Evolutionary conservation across 2,888 invertebrate genomes (phyloP).

Genomic region (Andrena marginata): DNA sequence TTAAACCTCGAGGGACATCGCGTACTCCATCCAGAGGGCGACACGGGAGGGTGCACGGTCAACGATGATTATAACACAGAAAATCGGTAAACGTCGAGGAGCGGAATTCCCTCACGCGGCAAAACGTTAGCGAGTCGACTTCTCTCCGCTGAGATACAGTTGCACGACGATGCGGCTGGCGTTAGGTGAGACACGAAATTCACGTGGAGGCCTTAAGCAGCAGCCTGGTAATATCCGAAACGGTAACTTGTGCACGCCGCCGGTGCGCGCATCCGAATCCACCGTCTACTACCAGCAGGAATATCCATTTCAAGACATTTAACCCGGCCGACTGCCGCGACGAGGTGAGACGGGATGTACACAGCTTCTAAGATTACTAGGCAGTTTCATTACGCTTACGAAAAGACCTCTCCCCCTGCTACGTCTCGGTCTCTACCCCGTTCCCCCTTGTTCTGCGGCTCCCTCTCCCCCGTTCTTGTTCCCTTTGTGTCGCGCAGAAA

Average conservation of each 20-base stretch:
- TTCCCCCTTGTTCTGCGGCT: slow-evolving; percentile 10
- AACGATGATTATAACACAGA: slow-evolving; percentile 27
- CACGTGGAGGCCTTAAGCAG: slow-evolving; percentile 62
- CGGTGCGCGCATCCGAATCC: slow-evolving; percentile 64
- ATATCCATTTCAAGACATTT: slow-evolving; percentile 82
- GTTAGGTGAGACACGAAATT: slow-evolving; percentile 72
- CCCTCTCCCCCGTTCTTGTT: slow-evolving; percentile 26
- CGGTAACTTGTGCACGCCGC: slow-evolving; percentile 75
- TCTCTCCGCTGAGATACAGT: slow-evolving; percentile 57
- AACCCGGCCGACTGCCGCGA: slow-evolving; percentile 76
- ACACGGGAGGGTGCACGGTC: neutral
- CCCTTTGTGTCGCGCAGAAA: slow-evolving; percentile 67
- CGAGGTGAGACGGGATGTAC: slow-evolving; percentile 71
- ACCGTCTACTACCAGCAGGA: slow-evolving; percentile 68
- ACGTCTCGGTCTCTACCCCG: slow-evolving; percentile 12
- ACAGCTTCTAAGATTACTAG: slow-evolving; percentile 81
- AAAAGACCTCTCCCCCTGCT: slow-evolving; percentile 60
- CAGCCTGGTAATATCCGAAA: slow-evolving; percentile 77
- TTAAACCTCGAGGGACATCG: neutral
- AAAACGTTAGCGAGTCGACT: slow-evolving; percentile 30
- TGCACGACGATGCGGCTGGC: slow-evolving; percentile 61
- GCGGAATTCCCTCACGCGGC: slow-evolving; percentile 14
- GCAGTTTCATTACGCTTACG: slow-evolving; percentile 78
- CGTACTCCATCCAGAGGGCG: neutral
- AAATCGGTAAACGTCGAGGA: slow-evolving; percentile 28